These are phyloP conservation scores for Moxostoma hubbsi DNA, from an alignment of 2,797 vertebrate genomes.

Conservation along the genomic window DNA sequence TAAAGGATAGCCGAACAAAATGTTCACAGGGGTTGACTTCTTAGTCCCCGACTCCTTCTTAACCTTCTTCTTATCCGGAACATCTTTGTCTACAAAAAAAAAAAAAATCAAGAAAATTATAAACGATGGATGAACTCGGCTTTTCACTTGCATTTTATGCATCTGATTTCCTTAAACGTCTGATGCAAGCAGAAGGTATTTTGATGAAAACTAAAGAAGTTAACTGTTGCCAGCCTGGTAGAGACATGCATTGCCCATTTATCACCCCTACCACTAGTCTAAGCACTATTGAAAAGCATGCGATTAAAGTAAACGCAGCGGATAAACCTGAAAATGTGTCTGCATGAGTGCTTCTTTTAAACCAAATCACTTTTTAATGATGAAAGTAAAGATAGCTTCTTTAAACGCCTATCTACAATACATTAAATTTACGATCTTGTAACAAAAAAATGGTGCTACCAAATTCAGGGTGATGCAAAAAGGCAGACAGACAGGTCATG, in stretches of 20 bases:
- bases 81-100: conserved; percentile 91
- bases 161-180: background rate
- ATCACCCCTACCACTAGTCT: background rate
- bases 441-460: conserved; percentile 16
- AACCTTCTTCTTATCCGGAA: conserved; percentile 96
- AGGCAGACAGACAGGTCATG: conserved; percentile 41
- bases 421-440: background rate
- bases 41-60: conserved; percentile 94
- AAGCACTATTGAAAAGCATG: conserved; percentile 39
- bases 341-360: conserved; percentile 21
- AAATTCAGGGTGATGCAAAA: conserved; percentile 24
- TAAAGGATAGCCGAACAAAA: conserved; percentile 97
- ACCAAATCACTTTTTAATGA: background rate
- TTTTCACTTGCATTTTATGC: background rate
- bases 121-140: background rate
- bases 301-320: conserved; percentile 34
- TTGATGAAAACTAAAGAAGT: background rate
- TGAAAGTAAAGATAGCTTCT: background rate
- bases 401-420: background rate
- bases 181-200: background rate
- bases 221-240: conserved; percentile 12
- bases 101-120: conserved; percentile 16
- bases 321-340: conserved; percentile 17
- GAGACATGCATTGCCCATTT: conserved; percentile 52
- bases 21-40: conserved; percentile 92